A percentile compares a stretch with the other conserved stretches of the same genome.
Conservation (phyloP, 2,113 vertebrate species). For the Protobothrops flavoviridis region DNA sequence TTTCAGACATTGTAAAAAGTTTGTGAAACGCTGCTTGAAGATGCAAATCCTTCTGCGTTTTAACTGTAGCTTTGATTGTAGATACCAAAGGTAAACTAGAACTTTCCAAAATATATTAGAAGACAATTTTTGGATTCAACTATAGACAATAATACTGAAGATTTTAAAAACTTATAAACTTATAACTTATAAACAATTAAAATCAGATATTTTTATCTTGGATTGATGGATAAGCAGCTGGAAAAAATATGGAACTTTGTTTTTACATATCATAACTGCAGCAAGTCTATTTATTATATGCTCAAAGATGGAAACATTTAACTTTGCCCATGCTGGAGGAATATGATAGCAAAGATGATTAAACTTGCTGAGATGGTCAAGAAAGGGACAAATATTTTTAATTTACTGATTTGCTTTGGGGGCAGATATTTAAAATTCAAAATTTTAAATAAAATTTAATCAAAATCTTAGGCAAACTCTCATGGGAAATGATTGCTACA, state of each 20-base stretch:
- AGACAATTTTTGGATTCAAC: not conserved
- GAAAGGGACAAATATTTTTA: not conserved
- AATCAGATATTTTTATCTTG: not conserved
- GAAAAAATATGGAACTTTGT: not conserved
- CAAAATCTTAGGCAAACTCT: not conserved
- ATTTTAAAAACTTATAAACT: not conserved
- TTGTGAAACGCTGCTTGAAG: not conserved
- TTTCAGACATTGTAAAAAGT: not conserved
- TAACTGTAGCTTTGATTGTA: not conserved
- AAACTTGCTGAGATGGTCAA: not conserved
- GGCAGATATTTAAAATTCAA: not conserved
- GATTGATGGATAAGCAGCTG: not conserved
- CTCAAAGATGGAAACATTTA: not conserved
- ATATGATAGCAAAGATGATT: not conserved
- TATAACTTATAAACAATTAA: not conserved
- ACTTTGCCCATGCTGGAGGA: not conserved
- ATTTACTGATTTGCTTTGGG: not conserved
- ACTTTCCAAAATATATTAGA: not conserved
- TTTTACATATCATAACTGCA: not conserved
- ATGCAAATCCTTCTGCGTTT: not conserved
- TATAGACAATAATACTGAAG: not conserved
- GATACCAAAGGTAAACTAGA: not conserved
- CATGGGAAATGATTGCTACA: not conserved
- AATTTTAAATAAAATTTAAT: not conserved
- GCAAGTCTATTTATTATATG: not conserved